phyloP scores from a whole-genome alignment of 2,113 vertebrate species.

The Felis chaus region DNA sequence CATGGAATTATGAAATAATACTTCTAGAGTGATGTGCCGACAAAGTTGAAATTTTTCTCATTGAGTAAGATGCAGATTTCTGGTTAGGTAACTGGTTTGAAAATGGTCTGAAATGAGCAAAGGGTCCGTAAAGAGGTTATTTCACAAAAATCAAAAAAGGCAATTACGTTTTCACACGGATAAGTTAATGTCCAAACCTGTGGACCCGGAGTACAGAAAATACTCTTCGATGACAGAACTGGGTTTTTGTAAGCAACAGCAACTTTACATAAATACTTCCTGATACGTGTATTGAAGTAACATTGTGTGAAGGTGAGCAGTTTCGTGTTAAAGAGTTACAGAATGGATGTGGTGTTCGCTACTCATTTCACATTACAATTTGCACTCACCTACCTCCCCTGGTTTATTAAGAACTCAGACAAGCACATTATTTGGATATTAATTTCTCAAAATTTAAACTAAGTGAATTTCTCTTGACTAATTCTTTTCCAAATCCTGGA shows the following conservation, averaged over 20 bases:
- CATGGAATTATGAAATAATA: constrained; percentile 79
- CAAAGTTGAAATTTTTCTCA: constrained; percentile 63
- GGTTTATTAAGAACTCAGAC: constrained; percentile 79
- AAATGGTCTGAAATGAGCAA: background rate
- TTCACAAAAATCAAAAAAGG: constrained; percentile 52
- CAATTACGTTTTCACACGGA: constrained; percentile 44
- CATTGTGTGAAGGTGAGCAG: constrained; percentile 76
- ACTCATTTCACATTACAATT: constrained; percentile 34
- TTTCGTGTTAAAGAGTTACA: constrained; percentile 75
- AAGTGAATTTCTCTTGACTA: constrained; percentile 65
- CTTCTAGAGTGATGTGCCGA: constrained; percentile 81
- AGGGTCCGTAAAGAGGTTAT: constrained; percentile 31
- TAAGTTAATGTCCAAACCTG: constrained; percentile 64
- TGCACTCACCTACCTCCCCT: constrained; percentile 60
- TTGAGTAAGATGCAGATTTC: constrained; percentile 38
- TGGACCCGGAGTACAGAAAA: constrained; percentile 83
- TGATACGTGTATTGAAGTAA: constrained; percentile 80
- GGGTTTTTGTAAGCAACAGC: constrained; percentile 79
- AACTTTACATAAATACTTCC: constrained; percentile 84
- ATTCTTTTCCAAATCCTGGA: constrained; percentile 77
- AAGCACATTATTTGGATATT: constrained; percentile 80
- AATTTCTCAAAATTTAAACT: constrained; percentile 72
- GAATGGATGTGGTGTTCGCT: constrained; percentile 67
- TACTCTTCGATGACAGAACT: constrained; percentile 76
- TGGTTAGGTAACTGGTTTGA: background rate